Percentiles rank a stretch among this genome's conserved stretches.
Evolutionary conservation across 2,113 vertebrate genomes (phyloP).

Genomic region (Ageneiosus marmoratus): DNA sequence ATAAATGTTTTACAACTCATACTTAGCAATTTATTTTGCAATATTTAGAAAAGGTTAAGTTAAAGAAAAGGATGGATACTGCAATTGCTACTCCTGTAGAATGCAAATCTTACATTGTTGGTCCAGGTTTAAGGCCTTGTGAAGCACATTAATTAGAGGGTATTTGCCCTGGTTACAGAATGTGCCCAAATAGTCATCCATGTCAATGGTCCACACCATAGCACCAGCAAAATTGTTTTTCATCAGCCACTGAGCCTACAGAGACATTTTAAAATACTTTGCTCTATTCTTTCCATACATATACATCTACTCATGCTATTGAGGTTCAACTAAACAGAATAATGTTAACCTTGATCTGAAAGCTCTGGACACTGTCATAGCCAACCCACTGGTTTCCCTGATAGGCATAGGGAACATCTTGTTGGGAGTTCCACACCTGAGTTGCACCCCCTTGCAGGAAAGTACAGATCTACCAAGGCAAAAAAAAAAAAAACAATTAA

Average conservation of each 20-base stretch:
- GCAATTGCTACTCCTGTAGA: background rate
- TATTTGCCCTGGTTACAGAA: constrained; percentile 71
- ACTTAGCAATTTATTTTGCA: background rate
- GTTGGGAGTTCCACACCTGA: constrained; percentile 60
- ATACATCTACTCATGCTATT: background rate
- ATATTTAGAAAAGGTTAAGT: background rate
- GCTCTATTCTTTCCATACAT: background rate
- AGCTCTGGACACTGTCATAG: constrained; percentile 71
- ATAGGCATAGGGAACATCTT: constrained; percentile 75
- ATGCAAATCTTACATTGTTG: constrained; percentile 30
- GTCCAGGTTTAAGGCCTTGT: constrained; percentile 52
- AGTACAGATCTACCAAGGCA: constrained; percentile 36
- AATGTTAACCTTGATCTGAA: constrained; percentile 67
- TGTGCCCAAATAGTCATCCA: constrained; percentile 71
- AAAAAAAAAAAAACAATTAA: background rate
- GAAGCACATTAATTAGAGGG: constrained; percentile 66
- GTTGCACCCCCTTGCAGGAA: constrained; percentile 38
- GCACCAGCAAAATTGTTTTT: constrained; percentile 68
- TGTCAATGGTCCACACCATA: constrained; percentile 73
- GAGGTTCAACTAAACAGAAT: background rate
- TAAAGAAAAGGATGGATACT: background rate
- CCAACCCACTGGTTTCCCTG: constrained; percentile 77
- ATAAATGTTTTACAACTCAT: background rate
- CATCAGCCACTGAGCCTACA: constrained; percentile 70
- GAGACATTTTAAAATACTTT: background rate